Percentiles rank a stretch among this genome's conserved stretches.
Evolutionary conservation across 1,140 invertebrate species (phyloP).

Genomic region (Solenopsis fugax): DNA sequence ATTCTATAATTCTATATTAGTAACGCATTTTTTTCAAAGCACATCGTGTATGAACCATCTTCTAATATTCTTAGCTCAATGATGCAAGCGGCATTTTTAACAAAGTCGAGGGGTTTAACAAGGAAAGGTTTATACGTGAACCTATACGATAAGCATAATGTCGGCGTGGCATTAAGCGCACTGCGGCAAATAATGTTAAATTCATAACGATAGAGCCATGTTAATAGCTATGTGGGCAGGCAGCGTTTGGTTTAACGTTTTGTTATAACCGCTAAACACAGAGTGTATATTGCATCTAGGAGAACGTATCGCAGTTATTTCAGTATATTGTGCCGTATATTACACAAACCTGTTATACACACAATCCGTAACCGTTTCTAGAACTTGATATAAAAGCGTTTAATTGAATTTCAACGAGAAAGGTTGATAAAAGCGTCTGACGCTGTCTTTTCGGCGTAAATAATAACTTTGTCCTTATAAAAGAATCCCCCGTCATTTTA

Average conservation of each 20-base stretch:
- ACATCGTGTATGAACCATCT: background rate
- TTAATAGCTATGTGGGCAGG: constrained; percentile 44
- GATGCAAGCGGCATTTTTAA: constrained; percentile 21
- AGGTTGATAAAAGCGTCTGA: constrained; percentile 6
- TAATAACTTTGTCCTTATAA: background rate
- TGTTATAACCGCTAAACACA: constrained; percentile 41
- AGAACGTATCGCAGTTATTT: constrained; percentile 60
- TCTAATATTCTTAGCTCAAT: constrained; percentile 31
- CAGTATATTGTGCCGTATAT: constrained; percentile 46
- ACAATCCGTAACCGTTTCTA: constrained; percentile 46
- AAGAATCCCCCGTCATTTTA: background rate
- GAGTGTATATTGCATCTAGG: constrained; percentile 38
- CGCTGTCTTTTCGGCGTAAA: background rate
- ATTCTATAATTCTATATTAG: too few relatives aligned
- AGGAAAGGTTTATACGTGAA: constrained; percentile 2
- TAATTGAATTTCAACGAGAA: constrained; percentile 42
- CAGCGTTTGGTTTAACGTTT: constrained; percentile 58
- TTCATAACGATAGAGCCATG: constrained; percentile 58
- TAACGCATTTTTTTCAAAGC: constrained; percentile 44
- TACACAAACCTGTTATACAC: constrained; percentile 26
- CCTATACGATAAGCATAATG: constrained; percentile 52
- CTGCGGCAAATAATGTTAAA: constrained; percentile 60
- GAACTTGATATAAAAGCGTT: constrained; percentile 43
- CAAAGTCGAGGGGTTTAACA: constrained; percentile 22
- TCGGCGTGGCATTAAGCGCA: constrained; percentile 23